Evolutionary conservation across 2,113 vertebrate species (phyloP), one percentile per base, ranked within the genome.

Genomic region (Apodemus sylvaticus): DNA sequence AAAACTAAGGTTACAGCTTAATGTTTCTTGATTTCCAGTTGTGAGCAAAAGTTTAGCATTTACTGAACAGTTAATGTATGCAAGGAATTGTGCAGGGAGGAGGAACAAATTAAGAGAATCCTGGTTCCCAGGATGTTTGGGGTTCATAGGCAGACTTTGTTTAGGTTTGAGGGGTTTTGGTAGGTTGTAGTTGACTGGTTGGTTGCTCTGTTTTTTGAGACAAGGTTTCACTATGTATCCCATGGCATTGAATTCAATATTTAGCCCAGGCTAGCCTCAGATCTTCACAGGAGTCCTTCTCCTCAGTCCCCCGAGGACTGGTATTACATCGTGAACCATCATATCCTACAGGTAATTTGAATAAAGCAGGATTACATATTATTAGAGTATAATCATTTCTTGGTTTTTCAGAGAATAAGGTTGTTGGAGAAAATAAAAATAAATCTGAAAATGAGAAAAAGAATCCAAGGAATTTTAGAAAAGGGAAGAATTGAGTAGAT

Each of bases 401-500:
- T 85, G 45, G 26, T 26, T 92, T 92, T 83, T 96, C 91, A 92
- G 51, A 85, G 53, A 82, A 90, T 64, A 94, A 11, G 29, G 34
- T 81, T 93, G 14, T 39, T 91, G 16, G 42, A 85, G 39, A 95
- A 97, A 89, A 74, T 79, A 94, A 97, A 89, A 79, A 74, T 73
- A 78, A 93, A 83, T 94, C 39, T 78, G 86, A 51, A 97, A 94
- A 95, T 92, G 62, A 96, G 36, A 82, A 4, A 42, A 26, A 19
- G n/a, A 90, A 92, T 92, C 39, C 17, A 58, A 83, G 64, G 42
- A 91, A 95, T 96, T 94, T 95, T 45, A 93, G 73, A 68, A 94
- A 97, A 81, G 79, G 7, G 48, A 34, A 79, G 91, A 74, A 93
- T 60, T 55, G 39, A 90, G 53, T 42, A 85, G 39, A 51, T 13